Base-by-base conservation (phyloP, 35 echinoderm and acorn worm species). In the Stichopus chloronotus region DNA sequence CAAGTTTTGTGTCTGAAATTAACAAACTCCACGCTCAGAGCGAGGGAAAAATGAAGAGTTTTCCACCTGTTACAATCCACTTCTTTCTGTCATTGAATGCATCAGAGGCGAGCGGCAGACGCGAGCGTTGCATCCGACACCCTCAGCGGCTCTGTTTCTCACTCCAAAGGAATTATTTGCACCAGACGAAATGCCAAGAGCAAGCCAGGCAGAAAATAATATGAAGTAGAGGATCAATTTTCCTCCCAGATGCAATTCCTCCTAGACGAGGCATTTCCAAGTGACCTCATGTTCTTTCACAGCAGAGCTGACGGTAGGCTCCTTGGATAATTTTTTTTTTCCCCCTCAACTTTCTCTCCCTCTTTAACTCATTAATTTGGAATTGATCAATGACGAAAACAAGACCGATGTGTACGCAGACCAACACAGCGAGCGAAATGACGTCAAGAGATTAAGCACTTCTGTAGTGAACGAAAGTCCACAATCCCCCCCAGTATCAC, bases 201-300 rank as follows among this genome's bases (percentile, higher is more conserved):
- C 55, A 59, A 85, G 82, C 82, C 82, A 85, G 82, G 82, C 82
- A 85, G 82, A 85, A 85, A 85, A 85, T 85, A 53, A 85, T 56
- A 85, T 85, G 55, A 58, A 56, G 52, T 11, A 85, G 82, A 85
- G 58, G 82, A 85, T 85, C 82, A 85, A 85, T 85, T 85, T 85
- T 85, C 82, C 57, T 85, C 57, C 82, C 82, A 85, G 82, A 85
- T 58, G 82, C 55, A 85, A 85, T 85, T 58, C 82, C 82, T 85
- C 16, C 54, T 58, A 85, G 82, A 85, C 82, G 55, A 85, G 82
- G 57, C 82, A 85, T 85, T 85, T 85, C 82, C 82, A 85, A 58
- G n/a, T 85, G 82, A 85, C 82, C 82, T 85, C 82, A 58, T 85
- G 82, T 85, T 56, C 82, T 85, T 85, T 85, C 14, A 53, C 82